Conservation (phyloP, 2,797 vertebrate genomes). For the Melanotaenia boesemani region DNA sequence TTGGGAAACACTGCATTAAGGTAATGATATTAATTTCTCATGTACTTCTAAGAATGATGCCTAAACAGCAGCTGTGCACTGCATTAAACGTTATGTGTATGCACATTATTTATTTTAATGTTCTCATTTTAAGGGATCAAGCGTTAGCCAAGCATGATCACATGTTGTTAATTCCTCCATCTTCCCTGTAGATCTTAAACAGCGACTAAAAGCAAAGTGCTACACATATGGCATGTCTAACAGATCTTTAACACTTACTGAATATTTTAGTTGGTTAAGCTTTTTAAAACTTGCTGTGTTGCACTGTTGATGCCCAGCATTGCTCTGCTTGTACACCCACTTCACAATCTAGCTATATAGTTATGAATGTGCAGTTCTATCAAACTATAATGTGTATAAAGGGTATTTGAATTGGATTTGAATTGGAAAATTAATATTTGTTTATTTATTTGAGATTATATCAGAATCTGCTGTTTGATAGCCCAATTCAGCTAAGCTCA, state of each 20-base stretch:
- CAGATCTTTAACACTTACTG: neutral
- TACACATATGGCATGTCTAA: conserved; percentile 1
- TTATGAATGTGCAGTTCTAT: neutral
- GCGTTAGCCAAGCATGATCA: neutral
- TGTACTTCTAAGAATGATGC: neutral
- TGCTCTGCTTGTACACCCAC: neutral
- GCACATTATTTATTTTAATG: neutral
- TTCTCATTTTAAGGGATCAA: conserved; percentile 2
- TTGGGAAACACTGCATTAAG: neutral
- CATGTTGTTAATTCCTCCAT: neutral
- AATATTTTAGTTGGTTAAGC: neutral
- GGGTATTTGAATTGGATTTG: neutral
- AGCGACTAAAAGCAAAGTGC: no score
- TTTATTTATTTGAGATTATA: no score
- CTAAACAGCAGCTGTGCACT: neutral
- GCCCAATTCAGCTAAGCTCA: neutral
- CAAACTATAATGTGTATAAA: neutral
- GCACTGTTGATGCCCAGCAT: neutral
- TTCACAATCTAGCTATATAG: neutral
- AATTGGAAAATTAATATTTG: no score
- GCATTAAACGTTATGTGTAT: neutral
- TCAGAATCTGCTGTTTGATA: neutral
- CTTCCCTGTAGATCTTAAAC: neutral
- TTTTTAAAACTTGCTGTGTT: neutral
- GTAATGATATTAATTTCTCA: conserved; percentile 4